Conservation (phyloP, 2,888 invertebrate genomes). For the Herminia tarsipennalis region DNA sequence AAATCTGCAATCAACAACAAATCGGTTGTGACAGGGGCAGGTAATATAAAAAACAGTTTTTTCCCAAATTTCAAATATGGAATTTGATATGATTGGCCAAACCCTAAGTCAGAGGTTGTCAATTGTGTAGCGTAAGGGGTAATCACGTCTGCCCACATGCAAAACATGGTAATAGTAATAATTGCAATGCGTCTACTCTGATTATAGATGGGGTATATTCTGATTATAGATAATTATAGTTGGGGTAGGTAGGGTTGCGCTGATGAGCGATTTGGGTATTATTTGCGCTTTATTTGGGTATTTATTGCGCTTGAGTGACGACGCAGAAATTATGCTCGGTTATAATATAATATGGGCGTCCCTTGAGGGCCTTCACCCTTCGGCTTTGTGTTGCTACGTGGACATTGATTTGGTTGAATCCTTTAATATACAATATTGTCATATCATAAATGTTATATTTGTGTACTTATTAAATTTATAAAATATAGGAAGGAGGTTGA, state of each 20-base stretch:
- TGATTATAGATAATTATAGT: constrained; percentile 84
- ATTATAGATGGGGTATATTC: constrained; percentile 61
- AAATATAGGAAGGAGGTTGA: too few species aligned
- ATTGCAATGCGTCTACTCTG: constrained; percentile 54
- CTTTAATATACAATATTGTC: constrained; percentile 36
- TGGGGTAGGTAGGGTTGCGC: constrained; percentile 68
- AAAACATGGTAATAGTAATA: constrained; percentile 61
- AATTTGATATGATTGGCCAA: constrained; percentile 38
- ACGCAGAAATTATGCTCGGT: constrained; percentile 81
- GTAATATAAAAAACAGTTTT: constrained; percentile 5
- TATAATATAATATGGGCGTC: constrained; percentile 66
- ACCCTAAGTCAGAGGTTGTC: constrained; percentile 15
- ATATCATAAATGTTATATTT: constrained; percentile 10
- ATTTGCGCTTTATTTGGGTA: constrained; percentile 89
- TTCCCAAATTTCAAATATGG: constrained; percentile 23
- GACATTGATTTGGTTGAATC: constrained; percentile 65
- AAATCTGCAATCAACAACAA: too few species aligned
- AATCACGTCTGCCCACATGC: constrained; percentile 57
- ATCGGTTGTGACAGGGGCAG: too few species aligned
- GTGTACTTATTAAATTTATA: too few species aligned
- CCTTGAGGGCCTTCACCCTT: constrained; percentile 68
- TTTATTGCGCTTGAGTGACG: constrained; percentile 86
- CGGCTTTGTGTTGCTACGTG: constrained; percentile 56
- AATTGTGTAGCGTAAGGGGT: constrained; percentile 43
- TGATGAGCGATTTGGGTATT: constrained; percentile 87